Percentiles rank a stretch among this genome's conserved stretches.
Conservation (phyloP, 2,113 vertebrate genomes). For the Pterocles orientalis region DNA sequence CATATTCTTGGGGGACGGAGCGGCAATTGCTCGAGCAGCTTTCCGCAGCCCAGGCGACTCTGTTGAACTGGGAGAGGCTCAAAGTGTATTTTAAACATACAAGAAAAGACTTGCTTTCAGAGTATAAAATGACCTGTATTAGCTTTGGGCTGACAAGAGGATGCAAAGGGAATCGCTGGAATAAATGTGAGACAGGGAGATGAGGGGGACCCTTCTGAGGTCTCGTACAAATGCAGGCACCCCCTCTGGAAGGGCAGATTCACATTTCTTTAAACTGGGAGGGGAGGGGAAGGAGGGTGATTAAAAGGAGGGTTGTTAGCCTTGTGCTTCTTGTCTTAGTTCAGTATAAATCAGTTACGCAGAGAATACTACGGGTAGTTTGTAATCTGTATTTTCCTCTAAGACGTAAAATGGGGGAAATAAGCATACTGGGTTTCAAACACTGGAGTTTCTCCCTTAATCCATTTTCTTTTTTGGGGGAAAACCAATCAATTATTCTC, state of each 20-base stretch:
- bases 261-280: background rate
- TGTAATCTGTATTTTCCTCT: background rate
- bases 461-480: background rate
- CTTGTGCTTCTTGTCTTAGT: background rate
- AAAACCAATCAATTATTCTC: background rate
- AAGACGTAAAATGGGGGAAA: background rate
- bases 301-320: background rate
- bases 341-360: background rate
- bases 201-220: background rate
- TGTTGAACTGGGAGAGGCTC: constrained; percentile 23
- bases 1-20: constrained; percentile 6
- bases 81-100: constrained; percentile 17
- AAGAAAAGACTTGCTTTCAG: background rate
- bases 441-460: background rate
- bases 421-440: background rate
- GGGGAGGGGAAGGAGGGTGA: background rate
- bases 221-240: background rate
- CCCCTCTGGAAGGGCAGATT: background rate
- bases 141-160: constrained; percentile 25
- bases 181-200: constrained; percentile 6
- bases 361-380: background rate
- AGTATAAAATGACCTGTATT: constrained; percentile 27
- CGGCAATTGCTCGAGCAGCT: background rate
- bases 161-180: constrained; percentile 1
- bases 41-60: constrained; percentile 1